Evolutionary conservation across 2,797 vertebrate genomes (phyloP), one percentile per base, ranked within the genome.

Genomic region (Clarias platycephalus): DNA sequence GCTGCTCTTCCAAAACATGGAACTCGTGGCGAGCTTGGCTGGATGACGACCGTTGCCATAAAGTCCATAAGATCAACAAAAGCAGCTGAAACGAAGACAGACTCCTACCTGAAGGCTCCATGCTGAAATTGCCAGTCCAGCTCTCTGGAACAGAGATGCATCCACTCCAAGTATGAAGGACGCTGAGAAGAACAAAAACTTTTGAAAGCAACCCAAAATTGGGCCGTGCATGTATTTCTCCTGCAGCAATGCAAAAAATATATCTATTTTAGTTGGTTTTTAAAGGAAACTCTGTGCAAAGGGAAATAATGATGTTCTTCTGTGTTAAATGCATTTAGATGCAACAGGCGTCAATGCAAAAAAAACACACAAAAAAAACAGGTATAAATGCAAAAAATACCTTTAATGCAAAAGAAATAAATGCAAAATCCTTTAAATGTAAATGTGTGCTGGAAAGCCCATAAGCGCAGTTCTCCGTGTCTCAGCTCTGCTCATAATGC

Each of bases 1-100:
- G 96, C 87, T 99, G 98, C 93, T 99, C 98, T 89, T 99, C 98
- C 92, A 95, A 91, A 76, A 99, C 95, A 86, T 95, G 96, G 83
- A 99, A 99, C 92, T 98, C 96, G 91, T 98, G 98, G 12, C 98
- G 96, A 85, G 96, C 95, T 91, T 98, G 97, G n/a, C 96, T 94
- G 90, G 94, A 95, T 16, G 93, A 90, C 76, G 89, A 94, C 87
- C 85, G 90, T 84, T 87, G 93, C 91, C 79, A 94, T 90, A 91
- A 93, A 91, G 84, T 96, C 95, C 92, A 95, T 68, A 96, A 81
- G 84, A 94, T 84, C 63, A 95, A 90, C 74, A 96, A 83, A 89
- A 95, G 77, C 75, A 94, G 88, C 53, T 94, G 86, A 89, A 94
- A 87, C 10, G 93, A 90, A 84, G 91, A 91, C 26, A 84, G 87